Evolutionary conservation across 2,888 invertebrate genomes (phyloP).

Genomic region (Bembecia ichneumoniformis): DNA sequence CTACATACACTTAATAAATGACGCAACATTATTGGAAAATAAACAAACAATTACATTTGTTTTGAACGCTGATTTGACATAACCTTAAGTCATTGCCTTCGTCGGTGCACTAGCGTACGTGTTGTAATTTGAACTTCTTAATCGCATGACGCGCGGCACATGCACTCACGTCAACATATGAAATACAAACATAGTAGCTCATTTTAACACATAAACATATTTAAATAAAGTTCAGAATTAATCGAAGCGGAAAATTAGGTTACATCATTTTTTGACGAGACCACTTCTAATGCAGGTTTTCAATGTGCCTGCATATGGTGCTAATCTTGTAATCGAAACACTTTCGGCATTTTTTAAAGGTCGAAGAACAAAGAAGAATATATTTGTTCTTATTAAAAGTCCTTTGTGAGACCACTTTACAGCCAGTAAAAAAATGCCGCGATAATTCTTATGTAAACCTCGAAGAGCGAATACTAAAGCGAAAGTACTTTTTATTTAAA

Average conservation of each 20-base stretch:
- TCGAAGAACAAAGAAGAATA: constrained; percentile 11
- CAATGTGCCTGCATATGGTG: constrained; percentile 30
- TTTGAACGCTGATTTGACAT: constrained; percentile 42
- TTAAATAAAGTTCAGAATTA: neutral
- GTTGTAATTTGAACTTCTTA: constrained; percentile 40
- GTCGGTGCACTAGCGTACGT: constrained; percentile 46
- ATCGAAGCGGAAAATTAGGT: neutral
- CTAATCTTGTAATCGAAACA: constrained; percentile 21
- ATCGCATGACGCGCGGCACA: constrained; percentile 17
- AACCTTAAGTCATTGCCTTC: constrained; percentile 27
- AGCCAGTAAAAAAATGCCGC: constrained; percentile 12
- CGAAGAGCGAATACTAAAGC: constrained; percentile 29
- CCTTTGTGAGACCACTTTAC: constrained; percentile 10
- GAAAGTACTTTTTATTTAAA: constrained; percentile 55
- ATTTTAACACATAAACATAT: neutral
- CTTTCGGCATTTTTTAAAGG: constrained; percentile 18
- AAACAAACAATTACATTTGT: constrained; percentile 6
- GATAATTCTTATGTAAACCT: constrained; percentile 31
- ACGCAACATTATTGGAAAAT: neutral
- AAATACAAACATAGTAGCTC: neutral
- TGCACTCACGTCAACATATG: constrained; percentile 12
- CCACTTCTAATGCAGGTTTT: constrained; percentile 10
- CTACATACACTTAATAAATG: neutral
- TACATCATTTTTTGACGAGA: neutral
- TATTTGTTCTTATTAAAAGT: constrained; percentile 11